phyloP scores from a whole-genome alignment of 2,113 vertebrate genomes.

The Heptranchias perlo region DNA sequence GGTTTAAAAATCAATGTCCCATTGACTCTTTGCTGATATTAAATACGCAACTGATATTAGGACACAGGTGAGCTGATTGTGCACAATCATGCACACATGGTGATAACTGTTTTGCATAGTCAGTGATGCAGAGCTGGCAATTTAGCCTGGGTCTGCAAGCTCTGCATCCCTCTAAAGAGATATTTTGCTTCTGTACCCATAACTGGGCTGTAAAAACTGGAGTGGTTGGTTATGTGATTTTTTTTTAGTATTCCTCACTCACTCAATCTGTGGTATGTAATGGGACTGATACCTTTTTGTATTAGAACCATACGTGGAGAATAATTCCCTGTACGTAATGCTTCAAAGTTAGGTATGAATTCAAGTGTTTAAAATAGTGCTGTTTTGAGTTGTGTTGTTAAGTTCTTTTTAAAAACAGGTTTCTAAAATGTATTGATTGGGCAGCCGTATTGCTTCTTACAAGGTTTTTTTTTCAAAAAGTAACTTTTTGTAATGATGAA shows the following conservation, averaged over 20 bases:
- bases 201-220: background rate
- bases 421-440: background rate
- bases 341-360: background rate
- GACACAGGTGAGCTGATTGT: background rate
- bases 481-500: constrained; percentile 1
- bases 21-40: background rate
- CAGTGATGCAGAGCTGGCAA: background rate
- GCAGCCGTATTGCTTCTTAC: background rate
- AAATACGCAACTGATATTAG: background rate
- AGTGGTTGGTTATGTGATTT: background rate
- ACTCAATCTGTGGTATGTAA: background rate
- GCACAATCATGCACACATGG: background rate
- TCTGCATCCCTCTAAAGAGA: background rate
- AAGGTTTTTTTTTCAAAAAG: background rate
- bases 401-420: background rate
- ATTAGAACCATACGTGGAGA: background rate
- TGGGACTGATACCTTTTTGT: background rate
- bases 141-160: background rate
- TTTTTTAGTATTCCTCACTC: background rate
- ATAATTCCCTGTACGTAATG: background rate
- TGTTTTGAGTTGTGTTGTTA: background rate
- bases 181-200: background rate
- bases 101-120: background rate
- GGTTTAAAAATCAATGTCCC: no score
- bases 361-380: background rate